Conservation (phyloP, 2,797 vertebrate genomes). For the Clarias pachynema region DNA sequence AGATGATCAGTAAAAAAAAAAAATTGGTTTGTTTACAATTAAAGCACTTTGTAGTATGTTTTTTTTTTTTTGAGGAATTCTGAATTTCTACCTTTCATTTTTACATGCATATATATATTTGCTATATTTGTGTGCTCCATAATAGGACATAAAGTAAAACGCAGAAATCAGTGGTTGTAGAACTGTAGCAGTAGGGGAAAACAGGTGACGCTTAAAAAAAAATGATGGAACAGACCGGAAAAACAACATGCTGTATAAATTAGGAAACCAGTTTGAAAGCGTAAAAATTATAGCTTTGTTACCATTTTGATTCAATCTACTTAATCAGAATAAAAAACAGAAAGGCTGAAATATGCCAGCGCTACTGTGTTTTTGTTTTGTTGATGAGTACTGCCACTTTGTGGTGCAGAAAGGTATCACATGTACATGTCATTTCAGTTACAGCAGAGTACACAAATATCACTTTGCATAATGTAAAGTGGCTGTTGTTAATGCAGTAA, state of each 20-base stretch:
- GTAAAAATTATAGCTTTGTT: not conserved
- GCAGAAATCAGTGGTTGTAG: not conserved
- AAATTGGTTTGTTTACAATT: too few relatives aligned
- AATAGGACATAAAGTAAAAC: too few relatives aligned
- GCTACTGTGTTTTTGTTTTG: constrained; percentile 51
- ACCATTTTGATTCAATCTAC: not conserved
- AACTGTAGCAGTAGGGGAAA: not conserved
- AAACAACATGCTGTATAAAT: not conserved
- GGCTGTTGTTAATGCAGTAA: not conserved
- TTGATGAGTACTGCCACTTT: constrained; percentile 68
- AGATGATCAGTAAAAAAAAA: not conserved
- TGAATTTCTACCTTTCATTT: too few relatives aligned
- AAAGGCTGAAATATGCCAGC: not conserved
- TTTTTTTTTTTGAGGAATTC: too few relatives aligned
- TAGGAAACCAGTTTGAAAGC: not conserved
- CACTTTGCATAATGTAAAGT: not conserved
- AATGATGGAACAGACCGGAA: too few relatives aligned
- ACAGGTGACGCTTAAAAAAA: not conserved
- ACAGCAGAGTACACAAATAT: not conserved
- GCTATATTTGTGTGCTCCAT: too few relatives aligned
- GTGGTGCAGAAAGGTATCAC: constrained; percentile 63
- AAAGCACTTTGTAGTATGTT: too few relatives aligned
- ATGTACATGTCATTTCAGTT: not conserved
- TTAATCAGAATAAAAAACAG: not conserved
- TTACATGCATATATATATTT: too few relatives aligned